A percentile compares a stretch with the other conserved stretches of the same genome.
These are phyloP conservation scores for Drosophila nigrodunni DNA, from an alignment of 1,140 invertebrate species.

Conservation along the genomic window DNA sequence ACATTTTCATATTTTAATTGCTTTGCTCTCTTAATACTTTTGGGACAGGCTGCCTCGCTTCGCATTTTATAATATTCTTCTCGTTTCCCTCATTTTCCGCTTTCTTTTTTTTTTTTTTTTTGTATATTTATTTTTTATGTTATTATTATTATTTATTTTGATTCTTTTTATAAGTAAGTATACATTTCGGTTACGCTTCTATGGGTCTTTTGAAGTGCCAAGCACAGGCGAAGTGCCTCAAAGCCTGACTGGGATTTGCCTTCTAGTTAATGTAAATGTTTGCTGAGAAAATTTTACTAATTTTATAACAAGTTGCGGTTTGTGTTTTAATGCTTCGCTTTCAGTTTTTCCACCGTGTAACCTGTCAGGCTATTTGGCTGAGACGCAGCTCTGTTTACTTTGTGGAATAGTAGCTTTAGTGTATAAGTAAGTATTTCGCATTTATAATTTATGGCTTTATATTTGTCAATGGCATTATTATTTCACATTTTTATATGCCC, in stretches of 20 bases:
- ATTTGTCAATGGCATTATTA: conserved; percentile 83
- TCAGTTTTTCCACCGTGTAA: conserved; percentile 54
- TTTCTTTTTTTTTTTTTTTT: conserved; percentile 46
- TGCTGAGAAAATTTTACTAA: conserved; percentile 82
- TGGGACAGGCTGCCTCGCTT: conserved; percentile 61
- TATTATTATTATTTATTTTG: conserved; percentile 21
- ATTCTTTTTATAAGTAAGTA: neutral
- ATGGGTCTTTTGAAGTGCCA: conserved; percentile 77
- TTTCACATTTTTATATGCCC: conserved; percentile 75
- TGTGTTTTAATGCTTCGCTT: conserved; percentile 71
- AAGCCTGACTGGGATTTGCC: conserved; percentile 48
- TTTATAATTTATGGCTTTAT: conserved; percentile 83
- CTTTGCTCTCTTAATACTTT: conserved; percentile 83
- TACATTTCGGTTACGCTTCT: conserved; percentile 68
- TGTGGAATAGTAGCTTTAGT: conserved; percentile 75
- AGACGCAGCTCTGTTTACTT: conserved; percentile 44
- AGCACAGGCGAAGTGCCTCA: conserved; percentile 16
- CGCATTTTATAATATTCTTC: conserved; percentile 51
- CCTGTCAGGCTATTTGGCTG: conserved; percentile 38
- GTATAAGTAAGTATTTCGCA: conserved; percentile 81
- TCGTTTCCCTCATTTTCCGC: conserved; percentile 44
- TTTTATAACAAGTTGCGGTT: conserved; percentile 83
- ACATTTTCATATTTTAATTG: conserved; percentile 84
- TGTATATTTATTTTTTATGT: conserved; percentile 16
- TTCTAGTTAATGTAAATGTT: conserved; percentile 82